A percentile compares a stretch with the other conserved stretches of the same genome.
phyloP scores from a whole-genome alignment of 2,113 vertebrate genomes.

The Phrynosoma blainvillii region DNA sequence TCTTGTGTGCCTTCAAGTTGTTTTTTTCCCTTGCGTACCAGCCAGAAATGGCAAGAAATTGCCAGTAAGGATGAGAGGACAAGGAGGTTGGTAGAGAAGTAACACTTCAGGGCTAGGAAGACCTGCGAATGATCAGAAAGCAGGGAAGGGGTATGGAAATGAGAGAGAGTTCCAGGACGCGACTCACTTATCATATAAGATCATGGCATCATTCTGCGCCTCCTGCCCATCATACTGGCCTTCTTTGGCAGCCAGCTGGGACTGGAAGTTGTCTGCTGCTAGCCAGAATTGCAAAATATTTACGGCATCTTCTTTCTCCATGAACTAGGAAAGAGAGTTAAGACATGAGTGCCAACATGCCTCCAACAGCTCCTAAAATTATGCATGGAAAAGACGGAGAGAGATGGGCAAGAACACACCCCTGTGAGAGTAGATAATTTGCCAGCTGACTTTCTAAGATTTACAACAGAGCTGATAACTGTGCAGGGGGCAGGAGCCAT shows the following conservation, averaged over 20 bases:
- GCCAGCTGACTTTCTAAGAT: too few species aligned
- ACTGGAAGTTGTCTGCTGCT: slow-evolving; percentile 98
- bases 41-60: too few species aligned
- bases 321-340: slow-evolving; percentile 82
- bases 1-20: too few species aligned
- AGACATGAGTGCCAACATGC: neutral
- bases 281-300: slow-evolving; percentile 97
- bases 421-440: neutral
- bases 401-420: neutral
- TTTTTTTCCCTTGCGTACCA: too few species aligned
- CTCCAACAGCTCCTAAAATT: neutral
- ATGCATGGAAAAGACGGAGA: neutral
- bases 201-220: slow-evolving; percentile 98
- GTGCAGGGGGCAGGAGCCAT: too few species aligned
- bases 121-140: neutral
- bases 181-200: slow-evolving; percentile 97
- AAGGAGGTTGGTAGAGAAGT: too few species aligned
- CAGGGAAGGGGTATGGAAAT: neutral
- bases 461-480: too few species aligned
- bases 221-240: slow-evolving; percentile 99
- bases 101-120: too few species aligned
- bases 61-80: too few species aligned
- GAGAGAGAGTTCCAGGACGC: slow-evolving; percentile 2
- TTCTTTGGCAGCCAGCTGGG: slow-evolving; percentile 95
- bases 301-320: slow-evolving; percentile 98